These are phyloP conservation scores for Microctonus brassicae DNA, from an alignment of 2,888 invertebrate genomes.

Conservation along the genomic window DNA sequence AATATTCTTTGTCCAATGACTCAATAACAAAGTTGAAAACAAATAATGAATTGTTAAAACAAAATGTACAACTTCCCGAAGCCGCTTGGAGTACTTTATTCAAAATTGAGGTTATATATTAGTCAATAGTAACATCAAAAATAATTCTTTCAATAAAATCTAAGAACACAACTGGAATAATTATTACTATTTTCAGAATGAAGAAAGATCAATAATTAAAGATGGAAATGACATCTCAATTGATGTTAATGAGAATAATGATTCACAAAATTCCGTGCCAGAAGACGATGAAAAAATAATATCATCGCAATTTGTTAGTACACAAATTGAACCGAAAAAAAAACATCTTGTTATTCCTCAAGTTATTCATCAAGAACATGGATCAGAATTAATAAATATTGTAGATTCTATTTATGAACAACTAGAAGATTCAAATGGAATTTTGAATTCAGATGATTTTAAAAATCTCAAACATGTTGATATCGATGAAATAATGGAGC, in stretches of 20 bases:
- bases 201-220: background rate
- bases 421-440: slow-evolving; percentile 51
- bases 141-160: background rate
- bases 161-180: background rate
- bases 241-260: slow-evolving; percentile 3
- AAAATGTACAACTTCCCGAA: slow-evolving; percentile 24
- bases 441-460: slow-evolving; percentile 47
- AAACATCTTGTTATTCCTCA: background rate
- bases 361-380: background rate
- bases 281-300: background rate
- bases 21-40: slow-evolving; percentile 43
- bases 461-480: slow-evolving; percentile 50
- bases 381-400: slow-evolving; percentile 42
- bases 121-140: background rate
- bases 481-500: slow-evolving; percentile 44
- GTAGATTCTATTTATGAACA: slow-evolving; percentile 52
- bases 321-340: slow-evolving; percentile 12
- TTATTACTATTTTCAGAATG: background rate
- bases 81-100: slow-evolving; percentile 43
- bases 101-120: slow-evolving; percentile 28
- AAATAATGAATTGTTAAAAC: slow-evolving; percentile 33
- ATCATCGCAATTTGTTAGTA: slow-evolving; percentile 19
- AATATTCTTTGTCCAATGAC: slow-evolving; percentile 46
- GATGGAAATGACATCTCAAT: background rate
- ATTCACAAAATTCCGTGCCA: background rate